These are phyloP conservation scores for Chaetophractus vellerosus DNA, from an alignment of 2,797 vertebrate species.

Conservation along the genomic window DNA sequence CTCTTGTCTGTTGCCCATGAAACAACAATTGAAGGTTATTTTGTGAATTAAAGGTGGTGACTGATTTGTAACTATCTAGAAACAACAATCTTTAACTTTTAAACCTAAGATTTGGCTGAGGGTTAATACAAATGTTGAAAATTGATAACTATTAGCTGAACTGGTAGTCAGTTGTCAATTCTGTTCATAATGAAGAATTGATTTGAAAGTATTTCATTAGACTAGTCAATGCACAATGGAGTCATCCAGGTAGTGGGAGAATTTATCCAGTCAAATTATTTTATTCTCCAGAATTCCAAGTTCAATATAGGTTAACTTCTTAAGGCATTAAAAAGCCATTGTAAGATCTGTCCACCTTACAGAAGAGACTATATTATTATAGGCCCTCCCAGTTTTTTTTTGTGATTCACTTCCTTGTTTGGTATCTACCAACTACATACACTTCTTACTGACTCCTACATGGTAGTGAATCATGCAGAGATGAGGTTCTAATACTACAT, in stretches of 20 bases:
- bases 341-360: neutral
- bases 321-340: neutral
- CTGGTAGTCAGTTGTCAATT: neutral
- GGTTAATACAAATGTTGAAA: no score
- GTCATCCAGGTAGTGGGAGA: neutral
- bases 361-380: neutral
- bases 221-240: neutral
- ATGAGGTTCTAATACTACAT: neutral
- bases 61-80: neutral
- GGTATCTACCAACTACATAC: neutral
- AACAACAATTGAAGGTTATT: neutral
- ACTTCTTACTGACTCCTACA: neutral
- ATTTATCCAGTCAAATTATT: slow-evolving; percentile 23
- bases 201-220: neutral
- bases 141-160: neutral
- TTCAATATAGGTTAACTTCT: neutral
- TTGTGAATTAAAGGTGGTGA: neutral
- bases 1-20: neutral
- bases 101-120: neutral
- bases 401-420: neutral
- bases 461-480: neutral
- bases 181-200: neutral
- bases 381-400: neutral
- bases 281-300: neutral
- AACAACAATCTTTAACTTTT: neutral